Percentiles rank a stretch among this genome's conserved stretches.
Conservation (phyloP, 2,888 invertebrate species). For the Lasioglossum lativentre region DNA sequence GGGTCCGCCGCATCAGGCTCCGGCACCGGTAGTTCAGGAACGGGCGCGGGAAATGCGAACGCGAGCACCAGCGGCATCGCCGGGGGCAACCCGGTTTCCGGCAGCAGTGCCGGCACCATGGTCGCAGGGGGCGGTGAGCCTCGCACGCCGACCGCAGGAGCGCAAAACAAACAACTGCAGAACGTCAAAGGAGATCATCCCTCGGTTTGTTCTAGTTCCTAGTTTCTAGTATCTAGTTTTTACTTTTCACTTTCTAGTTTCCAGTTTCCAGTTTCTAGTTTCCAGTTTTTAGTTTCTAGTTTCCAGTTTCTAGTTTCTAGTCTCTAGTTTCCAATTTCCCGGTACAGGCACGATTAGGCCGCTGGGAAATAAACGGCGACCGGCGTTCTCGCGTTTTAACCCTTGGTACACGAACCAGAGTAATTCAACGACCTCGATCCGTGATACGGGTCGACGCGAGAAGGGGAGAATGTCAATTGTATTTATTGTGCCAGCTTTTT, state of each 20-base stretch:
- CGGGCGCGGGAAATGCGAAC: slow-evolving; percentile 24
- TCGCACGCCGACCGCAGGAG: slow-evolving; percentile 86
- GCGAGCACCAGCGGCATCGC: slow-evolving; percentile 79
- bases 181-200: slow-evolving; percentile 92
- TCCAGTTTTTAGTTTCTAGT: neutral
- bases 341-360: neutral
- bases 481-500: neutral
- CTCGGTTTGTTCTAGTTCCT: slow-evolving; percentile 86
- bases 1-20: neutral
- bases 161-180: slow-evolving; percentile 90
- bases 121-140: slow-evolving; percentile 83
- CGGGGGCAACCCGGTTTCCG: slow-evolving; percentile 79
- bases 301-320: neutral
- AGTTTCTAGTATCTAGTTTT: neutral
- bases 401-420: neutral
- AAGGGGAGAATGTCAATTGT: neutral
- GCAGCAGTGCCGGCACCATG: slow-evolving; percentile 84
- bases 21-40: slow-evolving; percentile 77
- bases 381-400: neutral
- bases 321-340: neutral
- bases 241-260: neutral
- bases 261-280: neutral
- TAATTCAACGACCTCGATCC: neutral
- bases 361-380: neutral
- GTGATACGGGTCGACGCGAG: neutral